Percentiles rank a stretch among this genome's conserved stretches.
Evolutionary conservation across 2,888 invertebrate genomes (phyloP).

Genomic region (Leuctra nigra): DNA sequence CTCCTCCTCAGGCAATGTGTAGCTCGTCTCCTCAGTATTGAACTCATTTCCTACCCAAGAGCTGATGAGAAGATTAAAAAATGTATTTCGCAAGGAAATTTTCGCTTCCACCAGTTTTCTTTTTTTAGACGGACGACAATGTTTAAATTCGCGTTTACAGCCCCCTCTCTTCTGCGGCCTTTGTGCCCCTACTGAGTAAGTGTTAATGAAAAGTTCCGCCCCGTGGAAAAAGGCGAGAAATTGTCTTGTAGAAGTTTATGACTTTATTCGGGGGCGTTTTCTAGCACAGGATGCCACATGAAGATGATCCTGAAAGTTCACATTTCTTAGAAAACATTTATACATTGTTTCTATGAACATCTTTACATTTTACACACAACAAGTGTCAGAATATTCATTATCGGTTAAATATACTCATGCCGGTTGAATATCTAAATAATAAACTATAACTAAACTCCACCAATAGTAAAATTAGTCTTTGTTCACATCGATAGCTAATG

Average conservation of each 20-base stretch:
- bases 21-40: not conserved
- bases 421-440: too few relatives aligned
- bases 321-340: too few relatives aligned
- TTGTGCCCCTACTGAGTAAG: not conserved
- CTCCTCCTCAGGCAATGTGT: not conserved
- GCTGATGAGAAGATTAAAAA: conserved; percentile 1
- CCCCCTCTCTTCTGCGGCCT: not conserved
- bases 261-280: too few relatives aligned
- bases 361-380: too few relatives aligned
- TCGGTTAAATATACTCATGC: too few relatives aligned
- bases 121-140: not conserved
- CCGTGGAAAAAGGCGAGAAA: not conserved
- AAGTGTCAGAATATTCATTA: too few relatives aligned
- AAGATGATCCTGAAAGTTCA: too few relatives aligned
- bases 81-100: not conserved
- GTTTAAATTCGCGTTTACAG: not conserved
- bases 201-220: conserved; percentile 15
- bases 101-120: not conserved
- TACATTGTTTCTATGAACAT: too few relatives aligned
- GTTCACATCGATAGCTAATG: too few relatives aligned
- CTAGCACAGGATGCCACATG: too few relatives aligned
- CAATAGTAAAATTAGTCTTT: too few relatives aligned
- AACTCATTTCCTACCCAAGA: conserved; percentile 1
- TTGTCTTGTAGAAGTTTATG: not conserved
- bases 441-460: too few relatives aligned